A percentile compares a stretch with the other conserved stretches of the same genome.
These are phyloP conservation scores for Antechinus stuartii DNA, from an alignment of 2,113 vertebrate genomes.

Conservation along the genomic window DNA sequence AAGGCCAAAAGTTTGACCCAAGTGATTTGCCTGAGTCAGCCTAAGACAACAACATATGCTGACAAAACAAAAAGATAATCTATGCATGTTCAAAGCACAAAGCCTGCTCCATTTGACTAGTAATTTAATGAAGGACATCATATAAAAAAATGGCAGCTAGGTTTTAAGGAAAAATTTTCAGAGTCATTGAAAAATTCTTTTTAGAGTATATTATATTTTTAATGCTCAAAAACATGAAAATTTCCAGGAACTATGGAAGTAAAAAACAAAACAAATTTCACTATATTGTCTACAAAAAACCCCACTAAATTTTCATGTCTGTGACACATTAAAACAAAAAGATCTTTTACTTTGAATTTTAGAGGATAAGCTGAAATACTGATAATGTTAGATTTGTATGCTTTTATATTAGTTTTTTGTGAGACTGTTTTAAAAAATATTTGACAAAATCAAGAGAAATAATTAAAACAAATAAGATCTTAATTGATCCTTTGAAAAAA, in stretches of 20 bases:
- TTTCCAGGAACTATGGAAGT: slow-evolving; percentile 77
- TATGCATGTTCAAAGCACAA: not conserved
- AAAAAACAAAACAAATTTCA: slow-evolving; percentile 58
- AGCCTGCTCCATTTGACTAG: slow-evolving; percentile 67
- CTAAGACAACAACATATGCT: not conserved
- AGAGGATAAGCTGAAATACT: not conserved
- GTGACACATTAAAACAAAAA: slow-evolving; percentile 39
- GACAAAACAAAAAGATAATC: slow-evolving; percentile 10
- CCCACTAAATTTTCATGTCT: slow-evolving; percentile 43
- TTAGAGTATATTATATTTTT: slow-evolving; percentile 75
- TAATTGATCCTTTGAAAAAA: not conserved
- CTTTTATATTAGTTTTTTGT: not conserved
- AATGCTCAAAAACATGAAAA: slow-evolving; percentile 76
- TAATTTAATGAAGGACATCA: slow-evolving; percentile 75
- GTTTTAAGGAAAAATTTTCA: slow-evolving; percentile 79
- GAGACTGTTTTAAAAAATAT: not conserved
- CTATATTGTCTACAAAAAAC: slow-evolving; percentile 5
- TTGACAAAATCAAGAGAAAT: not conserved
- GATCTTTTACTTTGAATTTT: not conserved
- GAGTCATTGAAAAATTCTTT: slow-evolving; percentile 76
- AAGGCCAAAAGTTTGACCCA: not conserved
- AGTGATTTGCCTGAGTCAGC: not conserved
- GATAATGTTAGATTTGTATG: not conserved
- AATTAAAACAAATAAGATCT: not conserved
- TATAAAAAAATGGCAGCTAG: slow-evolving; percentile 76